Evolutionary conservation across 2,113 vertebrate species (phyloP).

Genomic region (Aplodontia rufa): DNA sequence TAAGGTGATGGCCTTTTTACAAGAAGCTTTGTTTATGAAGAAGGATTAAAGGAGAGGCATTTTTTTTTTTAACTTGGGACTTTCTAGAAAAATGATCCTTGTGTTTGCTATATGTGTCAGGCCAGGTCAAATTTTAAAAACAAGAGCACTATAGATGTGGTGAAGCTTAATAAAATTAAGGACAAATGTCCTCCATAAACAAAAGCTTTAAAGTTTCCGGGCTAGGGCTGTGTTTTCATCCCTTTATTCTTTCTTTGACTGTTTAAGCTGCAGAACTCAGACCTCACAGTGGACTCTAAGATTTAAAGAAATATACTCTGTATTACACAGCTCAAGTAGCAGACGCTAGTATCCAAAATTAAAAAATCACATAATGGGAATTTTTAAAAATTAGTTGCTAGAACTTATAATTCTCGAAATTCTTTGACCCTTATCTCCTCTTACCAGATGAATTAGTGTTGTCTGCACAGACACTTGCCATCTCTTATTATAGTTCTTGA

Average conservation of each 20-base stretch:
- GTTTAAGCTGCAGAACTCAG: background rate
- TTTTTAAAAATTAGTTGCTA: background rate
- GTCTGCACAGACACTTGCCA: background rate
- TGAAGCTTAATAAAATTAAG: conserved; percentile 58
- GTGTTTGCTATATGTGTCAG: conserved; percentile 23
- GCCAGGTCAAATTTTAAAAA: conserved; percentile 54
- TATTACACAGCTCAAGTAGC: background rate
- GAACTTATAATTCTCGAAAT: background rate
- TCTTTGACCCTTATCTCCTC: background rate
- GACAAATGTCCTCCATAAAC: conserved; percentile 13
- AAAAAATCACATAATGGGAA: background rate
- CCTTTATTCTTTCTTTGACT: background rate
- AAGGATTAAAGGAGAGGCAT: conserved; percentile 1
- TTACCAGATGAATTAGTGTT: background rate
- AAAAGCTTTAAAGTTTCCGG: conserved; percentile 21
- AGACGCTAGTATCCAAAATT: background rate
- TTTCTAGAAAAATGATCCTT: conserved; percentile 41
- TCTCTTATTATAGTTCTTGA: background rate
- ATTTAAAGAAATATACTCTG: conserved; percentile 50
- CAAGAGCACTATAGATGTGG: conserved; percentile 31
- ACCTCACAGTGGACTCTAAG: background rate
- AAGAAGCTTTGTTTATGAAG: conserved; percentile 47
- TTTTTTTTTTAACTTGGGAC: conserved; percentile 26
- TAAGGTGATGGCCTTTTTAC: conserved; percentile 52
- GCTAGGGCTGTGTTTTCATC: background rate